Conservation (phyloP, 1,140 invertebrate genomes). For the Heliconius nattereri region DNA sequence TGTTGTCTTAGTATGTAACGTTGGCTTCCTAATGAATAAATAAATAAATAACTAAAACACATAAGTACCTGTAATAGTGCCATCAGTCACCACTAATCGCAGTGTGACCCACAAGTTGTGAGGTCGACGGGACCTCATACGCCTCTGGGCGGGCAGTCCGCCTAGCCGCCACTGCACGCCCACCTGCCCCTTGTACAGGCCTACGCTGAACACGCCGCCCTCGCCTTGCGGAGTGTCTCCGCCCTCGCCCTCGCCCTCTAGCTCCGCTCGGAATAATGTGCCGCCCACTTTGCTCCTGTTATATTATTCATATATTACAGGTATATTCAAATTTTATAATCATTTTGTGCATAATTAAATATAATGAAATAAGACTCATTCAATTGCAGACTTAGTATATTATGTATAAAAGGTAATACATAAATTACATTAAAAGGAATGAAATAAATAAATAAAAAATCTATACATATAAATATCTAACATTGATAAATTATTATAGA, state of each 20-base stretch:
- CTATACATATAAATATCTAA: too few relatives aligned
- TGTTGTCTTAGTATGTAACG: too few relatives aligned
- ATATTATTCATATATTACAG: background rate
- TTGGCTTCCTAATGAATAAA: too few relatives aligned
- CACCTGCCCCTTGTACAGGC: constrained; percentile 86
- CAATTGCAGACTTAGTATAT: too few relatives aligned
- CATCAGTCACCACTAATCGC: constrained; percentile 65
- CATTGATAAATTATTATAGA: too few relatives aligned
- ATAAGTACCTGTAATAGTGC: constrained; percentile 49
- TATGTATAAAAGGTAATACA: too few relatives aligned
- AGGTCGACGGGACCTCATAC: constrained; percentile 82
- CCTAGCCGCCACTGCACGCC: constrained; percentile 85
- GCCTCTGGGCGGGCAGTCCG: constrained; percentile 71
- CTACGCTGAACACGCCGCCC: constrained; percentile 84
- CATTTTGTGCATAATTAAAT: too few relatives aligned
- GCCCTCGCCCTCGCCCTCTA: constrained; percentile 31
- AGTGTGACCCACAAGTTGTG: constrained; percentile 86
- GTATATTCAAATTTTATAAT: too few relatives aligned
- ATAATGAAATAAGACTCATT: too few relatives aligned
- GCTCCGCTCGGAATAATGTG: constrained; percentile 83
- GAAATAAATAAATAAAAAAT: too few relatives aligned
- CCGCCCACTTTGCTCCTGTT: constrained; percentile 88
- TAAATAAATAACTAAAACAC: too few relatives aligned
- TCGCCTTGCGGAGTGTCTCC: background rate
- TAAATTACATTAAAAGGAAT: too few relatives aligned